Percentiles rank a stretch among this genome's conserved stretches.
Conservation (phyloP, 2,797 vertebrate genomes). For the Danio albolineatus region DNA sequence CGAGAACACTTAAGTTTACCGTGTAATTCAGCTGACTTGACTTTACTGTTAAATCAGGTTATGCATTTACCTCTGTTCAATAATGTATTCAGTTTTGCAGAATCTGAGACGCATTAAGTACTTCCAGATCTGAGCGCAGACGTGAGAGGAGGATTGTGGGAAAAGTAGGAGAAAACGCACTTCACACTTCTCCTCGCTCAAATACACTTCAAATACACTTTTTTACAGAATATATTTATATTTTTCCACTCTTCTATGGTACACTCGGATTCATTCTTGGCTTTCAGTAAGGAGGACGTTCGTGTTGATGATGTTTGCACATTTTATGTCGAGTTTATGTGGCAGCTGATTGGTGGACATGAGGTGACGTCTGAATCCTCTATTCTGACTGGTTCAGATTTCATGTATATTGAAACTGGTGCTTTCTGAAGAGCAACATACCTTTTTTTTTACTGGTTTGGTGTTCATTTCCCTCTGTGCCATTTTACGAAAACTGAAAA, state of each 20-base stretch:
- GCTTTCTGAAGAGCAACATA: conserved; percentile 23
- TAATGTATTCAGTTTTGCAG: not conserved
- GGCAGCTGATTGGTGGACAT: conserved; percentile 92
- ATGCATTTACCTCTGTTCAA: conserved; percentile 37
- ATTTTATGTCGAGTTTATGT: conserved; percentile 87
- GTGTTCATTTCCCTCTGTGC: not conserved
- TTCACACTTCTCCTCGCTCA: conserved; percentile 49
- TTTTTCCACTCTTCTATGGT: conserved; percentile 76
- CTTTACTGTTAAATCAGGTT: conserved; percentile 34
- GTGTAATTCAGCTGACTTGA: conserved; percentile 21
- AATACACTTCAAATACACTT: conserved; percentile 55
- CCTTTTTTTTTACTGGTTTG: not conserved
- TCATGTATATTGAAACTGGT: conserved; percentile 12
- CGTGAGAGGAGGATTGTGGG: conserved; percentile 19
- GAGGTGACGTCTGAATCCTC: conserved; percentile 27
- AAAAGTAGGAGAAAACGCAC: conserved; percentile 24
- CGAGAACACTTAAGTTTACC: conserved; percentile 2
- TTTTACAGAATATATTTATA: conserved; percentile 76
- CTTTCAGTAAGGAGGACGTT: conserved; percentile 60
- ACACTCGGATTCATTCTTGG: conserved; percentile 64
- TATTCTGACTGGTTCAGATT: conserved; percentile 46
- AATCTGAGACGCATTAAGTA: conserved; percentile 49
- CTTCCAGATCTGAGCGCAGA: conserved; percentile 37
- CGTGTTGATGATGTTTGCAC: conserved; percentile 90
- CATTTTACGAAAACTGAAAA: not conserved